Base-by-base conservation (phyloP, 2,888 invertebrate genomes). In the Creontiades dilutus region DNA sequence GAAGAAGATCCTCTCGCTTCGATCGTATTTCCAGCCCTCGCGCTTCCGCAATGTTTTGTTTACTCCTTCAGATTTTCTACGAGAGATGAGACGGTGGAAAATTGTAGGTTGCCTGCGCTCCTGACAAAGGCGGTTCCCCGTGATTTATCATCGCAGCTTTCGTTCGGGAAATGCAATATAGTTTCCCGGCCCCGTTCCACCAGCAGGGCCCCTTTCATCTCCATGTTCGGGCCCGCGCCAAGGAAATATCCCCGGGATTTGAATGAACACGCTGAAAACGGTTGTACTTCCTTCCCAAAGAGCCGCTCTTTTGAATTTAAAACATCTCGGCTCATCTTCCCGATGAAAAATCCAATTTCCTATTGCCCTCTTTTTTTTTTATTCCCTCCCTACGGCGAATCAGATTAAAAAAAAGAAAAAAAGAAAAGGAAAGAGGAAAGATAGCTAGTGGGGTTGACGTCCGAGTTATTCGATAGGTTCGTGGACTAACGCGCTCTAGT, bases 281-380 rank as follows among this genome's bases (percentile, higher is more conserved):
- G 68, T 68, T 19, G 68, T 68, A 68, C 23, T 23, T 68, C 68
- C 68, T 23, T 68, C 57, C 37, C 52, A 52, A 68, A 68, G 19
- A 19, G 23, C 12, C 12, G 2, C 23, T 23, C 68, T 68, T 68
- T 68, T 68, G 68, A 23, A 68, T 68, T 68, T 68, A 68, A 68
- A 68, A 68, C 68, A 68, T 23, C 68, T 68, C 68, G 23, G 23
- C 27, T 68, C 68, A 9, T 61, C 61, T 68, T 68, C 68, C 68
- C 68, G 68, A 68, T 68, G 68, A 27, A 68, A 68, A 68, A 68
- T 68, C 68, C 68, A 68, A 68, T 68, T 68, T 68, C 68, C 61
- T 23, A 68, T 68, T 68, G 68, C 68, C 68, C 23, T 68, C 11
- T 27, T 68, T 68, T 23, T 23, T 23, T 23, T 57, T n/a, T 7